A percentile compares a stretch with the other conserved stretches of the same genome.
Conservation (phyloP, 2,888 invertebrate species). For the Toxonevra muliebris region DNA sequence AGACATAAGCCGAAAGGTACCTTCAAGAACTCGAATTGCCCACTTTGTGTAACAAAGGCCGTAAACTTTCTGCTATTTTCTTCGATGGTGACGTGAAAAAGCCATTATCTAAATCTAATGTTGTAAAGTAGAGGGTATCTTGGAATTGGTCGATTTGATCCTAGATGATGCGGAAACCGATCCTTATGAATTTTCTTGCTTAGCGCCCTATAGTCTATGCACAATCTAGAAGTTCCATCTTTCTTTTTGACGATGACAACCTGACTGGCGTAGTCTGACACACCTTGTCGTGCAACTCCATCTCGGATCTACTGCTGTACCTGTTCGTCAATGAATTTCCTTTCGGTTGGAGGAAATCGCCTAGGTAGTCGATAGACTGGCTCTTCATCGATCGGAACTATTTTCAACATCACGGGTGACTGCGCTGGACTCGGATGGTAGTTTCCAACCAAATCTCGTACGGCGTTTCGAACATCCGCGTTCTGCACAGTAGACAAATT, state of each 20-base stretch:
- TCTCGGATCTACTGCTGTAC: conserved; percentile 23
- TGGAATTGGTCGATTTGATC: conserved; percentile 47
- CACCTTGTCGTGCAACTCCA: conserved; percentile 19
- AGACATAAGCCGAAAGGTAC: too few species aligned
- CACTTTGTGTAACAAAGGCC: conserved; percentile 47
- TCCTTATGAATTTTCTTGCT: conserved; percentile 39
- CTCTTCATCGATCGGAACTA: conserved; percentile 22
- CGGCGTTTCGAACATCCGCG: background rate
- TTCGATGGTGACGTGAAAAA: conserved; percentile 53
- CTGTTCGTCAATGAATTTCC: conserved; percentile 19
- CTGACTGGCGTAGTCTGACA: conserved; percentile 44
- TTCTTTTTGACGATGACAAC: conserved; percentile 44
- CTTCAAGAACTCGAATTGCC: too few species aligned
- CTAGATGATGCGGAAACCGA: conserved; percentile 42
- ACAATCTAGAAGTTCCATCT: conserved; percentile 39
- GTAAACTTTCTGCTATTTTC: conserved; percentile 42
- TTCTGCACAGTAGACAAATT: background rate
- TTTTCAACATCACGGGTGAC: conserved; percentile 25
- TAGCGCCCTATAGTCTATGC: conserved; percentile 41
- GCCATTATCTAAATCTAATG: conserved; percentile 49
- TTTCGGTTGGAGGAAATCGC: conserved; percentile 25
- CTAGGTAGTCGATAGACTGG: conserved; percentile 27
- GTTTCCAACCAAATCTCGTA: background rate
- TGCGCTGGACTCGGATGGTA: background rate
- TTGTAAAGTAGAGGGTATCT: conserved; percentile 45